Evolutionary conservation across 2,888 invertebrate genomes (phyloP), one percentile per base, ranked within the genome.

Genomic region (Lacanobia oleracea): DNA sequence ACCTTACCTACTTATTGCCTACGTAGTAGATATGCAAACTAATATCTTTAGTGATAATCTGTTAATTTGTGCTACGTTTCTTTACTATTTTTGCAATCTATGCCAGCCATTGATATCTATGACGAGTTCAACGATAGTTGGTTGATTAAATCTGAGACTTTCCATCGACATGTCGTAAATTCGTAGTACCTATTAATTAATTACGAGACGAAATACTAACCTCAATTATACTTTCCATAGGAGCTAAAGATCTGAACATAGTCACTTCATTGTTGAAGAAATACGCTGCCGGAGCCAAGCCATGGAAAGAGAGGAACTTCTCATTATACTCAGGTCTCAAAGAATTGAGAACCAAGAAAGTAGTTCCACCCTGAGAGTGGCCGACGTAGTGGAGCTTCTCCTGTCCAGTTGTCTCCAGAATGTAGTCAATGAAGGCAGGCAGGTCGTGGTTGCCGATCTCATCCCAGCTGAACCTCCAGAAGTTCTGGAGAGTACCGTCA

Each of bases 301-400:
- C 95, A 82, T 95, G 94, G 90, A 94, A 93, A 0, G 93, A 79
- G 1, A 75, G 85, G 72, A 93, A 86, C 79, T 91, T 93, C 4
- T 89, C 85, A 76, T 91, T 93, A 74, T 93, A 95, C 43, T 93
- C 91, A 0, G 94, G 94, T 54, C 88, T 88, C 68, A 94, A 77
- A 4, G 94, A 93, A 65, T 89, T 92, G 56, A 94, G 88, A 0
- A 94, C 92, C 60, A 94, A 86, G 80, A 93, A 94, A 0, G 88
- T 75, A 3, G 94, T 94, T 14, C 93, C 92, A 16, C 94, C 94
- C 81, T 94, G 94, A 0, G 94, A 95, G 76, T 93, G 92, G 0
- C 94, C 94, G 23, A 94, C 82, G 76, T 94, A 95, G 69, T 94
- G 93, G 10, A 93, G 75, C 48, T 89, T 91, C 2, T 80, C 53